Conservation (phyloP, 2,888 invertebrate genomes). For the Spialia ferax region DNA sequence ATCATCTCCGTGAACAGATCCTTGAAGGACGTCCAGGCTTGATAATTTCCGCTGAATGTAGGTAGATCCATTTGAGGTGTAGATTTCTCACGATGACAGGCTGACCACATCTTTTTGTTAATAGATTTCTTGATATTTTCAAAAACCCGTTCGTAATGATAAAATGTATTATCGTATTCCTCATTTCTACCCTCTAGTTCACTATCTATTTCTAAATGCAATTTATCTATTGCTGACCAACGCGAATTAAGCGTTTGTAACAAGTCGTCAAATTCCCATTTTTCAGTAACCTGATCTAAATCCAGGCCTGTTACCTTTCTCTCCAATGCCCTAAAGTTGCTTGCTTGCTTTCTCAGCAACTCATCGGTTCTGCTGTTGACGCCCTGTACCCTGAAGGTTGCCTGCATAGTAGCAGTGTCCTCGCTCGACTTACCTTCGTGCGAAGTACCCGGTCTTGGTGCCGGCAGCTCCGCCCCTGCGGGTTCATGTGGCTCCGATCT, state of each 20-base stretch:
- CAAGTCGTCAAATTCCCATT: slow-evolving; percentile 6
- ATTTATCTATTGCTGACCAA: not conserved
- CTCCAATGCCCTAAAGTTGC: slow-evolving; percentile 33
- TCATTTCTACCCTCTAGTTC: not conserved
- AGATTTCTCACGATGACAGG: slow-evolving; percentile 37
- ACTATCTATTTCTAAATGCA: slow-evolving; percentile 7
- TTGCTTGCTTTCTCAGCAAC: slow-evolving; percentile 36
- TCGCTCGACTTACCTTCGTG: slow-evolving; percentile 4
- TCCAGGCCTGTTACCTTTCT: slow-evolving; percentile 15
- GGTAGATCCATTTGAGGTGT: slow-evolving; percentile 44
- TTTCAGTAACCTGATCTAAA: not conserved
- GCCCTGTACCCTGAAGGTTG: slow-evolving; percentile 19
- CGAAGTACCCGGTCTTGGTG: slow-evolving; percentile 2
- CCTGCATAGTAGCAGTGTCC: not conserved
- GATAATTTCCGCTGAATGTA: slow-evolving; percentile 41
- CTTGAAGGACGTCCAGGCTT: slow-evolving; percentile 42
- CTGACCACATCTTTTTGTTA: slow-evolving; percentile 43
- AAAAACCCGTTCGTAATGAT: not conserved
- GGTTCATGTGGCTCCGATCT: not conserved
- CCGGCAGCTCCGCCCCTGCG: slow-evolving; percentile 11
- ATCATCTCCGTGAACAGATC: slow-evolving; percentile 46
- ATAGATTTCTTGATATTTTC: slow-evolving; percentile 25
- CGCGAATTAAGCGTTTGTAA: not conserved
- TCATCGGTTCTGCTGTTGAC: slow-evolving; percentile 35
- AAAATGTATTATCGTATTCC: not conserved